Conservation (phyloP, 2,113 vertebrate genomes). For the Hydropotes inermis region DNA sequence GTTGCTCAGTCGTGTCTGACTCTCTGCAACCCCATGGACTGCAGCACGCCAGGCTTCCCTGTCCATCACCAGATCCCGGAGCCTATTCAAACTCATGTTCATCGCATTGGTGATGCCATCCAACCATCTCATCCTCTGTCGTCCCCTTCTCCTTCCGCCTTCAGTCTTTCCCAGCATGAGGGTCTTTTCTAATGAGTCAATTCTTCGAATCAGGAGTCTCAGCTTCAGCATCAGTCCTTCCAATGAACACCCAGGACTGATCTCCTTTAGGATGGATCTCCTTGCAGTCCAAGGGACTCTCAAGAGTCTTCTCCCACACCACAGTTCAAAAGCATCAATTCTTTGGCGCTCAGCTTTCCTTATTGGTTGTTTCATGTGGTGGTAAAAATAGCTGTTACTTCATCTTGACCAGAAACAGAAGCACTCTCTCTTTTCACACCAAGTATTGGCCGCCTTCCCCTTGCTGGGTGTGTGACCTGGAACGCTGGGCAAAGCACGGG, state of each 20-base stretch:
- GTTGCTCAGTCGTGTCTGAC: neutral
- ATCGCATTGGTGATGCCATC: neutral
- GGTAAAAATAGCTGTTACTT: neutral
- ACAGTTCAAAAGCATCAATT: neutral
- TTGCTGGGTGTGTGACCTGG: neutral
- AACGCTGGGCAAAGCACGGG: neutral
- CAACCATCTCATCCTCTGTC: neutral
- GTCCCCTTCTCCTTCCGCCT: fast-evolving
- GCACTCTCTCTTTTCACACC: neutral
- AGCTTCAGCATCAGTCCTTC: neutral
- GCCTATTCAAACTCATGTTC: neutral
- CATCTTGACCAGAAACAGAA: neutral
- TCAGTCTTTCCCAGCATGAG: neutral
- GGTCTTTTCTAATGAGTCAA: neutral
- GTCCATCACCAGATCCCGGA: neutral
- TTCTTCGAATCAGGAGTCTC: neutral
- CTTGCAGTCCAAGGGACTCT: neutral
- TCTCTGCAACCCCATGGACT: neutral
- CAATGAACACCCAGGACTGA: neutral
- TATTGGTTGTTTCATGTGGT: neutral
- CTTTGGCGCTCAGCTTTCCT: fast-evolving
- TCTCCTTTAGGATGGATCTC: neutral
- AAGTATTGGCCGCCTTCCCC: neutral
- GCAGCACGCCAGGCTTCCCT: neutral
- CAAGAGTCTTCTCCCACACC: neutral